phyloP scores from a whole-genome alignment of 2,113 vertebrate genomes.

The Ovis canadensis region DNA sequence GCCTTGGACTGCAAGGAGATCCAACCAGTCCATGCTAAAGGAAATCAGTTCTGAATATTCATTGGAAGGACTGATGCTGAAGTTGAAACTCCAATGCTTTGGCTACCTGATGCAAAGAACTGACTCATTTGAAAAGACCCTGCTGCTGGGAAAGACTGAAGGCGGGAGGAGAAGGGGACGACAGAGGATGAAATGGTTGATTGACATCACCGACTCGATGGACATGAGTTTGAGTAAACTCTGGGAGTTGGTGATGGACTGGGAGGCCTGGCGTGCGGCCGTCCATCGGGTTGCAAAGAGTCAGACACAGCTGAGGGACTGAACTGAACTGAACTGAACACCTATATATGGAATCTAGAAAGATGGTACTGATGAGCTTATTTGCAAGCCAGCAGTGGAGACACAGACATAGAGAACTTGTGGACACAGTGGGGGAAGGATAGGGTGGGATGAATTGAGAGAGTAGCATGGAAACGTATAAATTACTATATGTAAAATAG shows the following conservation, averaged over 20 bases:
- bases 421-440: background rate
- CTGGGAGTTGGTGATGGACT: background rate
- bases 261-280: background rate
- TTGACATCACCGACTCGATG: background rate
- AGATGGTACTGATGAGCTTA: background rate
- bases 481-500: background rate
- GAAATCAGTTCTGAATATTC: background rate
- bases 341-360: background rate
- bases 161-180: rapidly evolving
- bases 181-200: background rate
- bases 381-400: background rate
- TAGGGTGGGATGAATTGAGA: background rate
- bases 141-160: background rate
- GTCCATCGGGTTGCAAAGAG: background rate
- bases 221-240: background rate
- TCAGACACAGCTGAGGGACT: background rate
- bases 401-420: background rate
- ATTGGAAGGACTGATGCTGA: background rate
- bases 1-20: background rate
- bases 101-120: background rate
- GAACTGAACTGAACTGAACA: background rate
- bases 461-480: background rate
- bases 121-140: background rate
- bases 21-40: background rate
- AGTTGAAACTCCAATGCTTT: background rate